These are phyloP conservation scores for Oxyruncus cristatus DNA, from an alignment of 2,113 vertebrate genomes.

Conservation along the genomic window DNA sequence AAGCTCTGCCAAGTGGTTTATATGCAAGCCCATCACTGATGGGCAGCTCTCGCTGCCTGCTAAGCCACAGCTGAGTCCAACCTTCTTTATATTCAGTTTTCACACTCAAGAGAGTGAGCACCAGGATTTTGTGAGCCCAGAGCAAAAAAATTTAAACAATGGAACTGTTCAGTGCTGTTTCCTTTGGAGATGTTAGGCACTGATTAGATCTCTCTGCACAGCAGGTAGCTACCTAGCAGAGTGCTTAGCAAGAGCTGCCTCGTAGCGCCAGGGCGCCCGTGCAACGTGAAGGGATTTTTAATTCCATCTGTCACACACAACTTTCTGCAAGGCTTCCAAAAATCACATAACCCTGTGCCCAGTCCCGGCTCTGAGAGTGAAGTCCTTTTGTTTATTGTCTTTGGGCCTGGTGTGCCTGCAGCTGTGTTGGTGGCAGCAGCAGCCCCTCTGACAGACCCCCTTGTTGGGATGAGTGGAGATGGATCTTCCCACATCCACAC, in stretches of 20 bases:
- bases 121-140: not conserved
- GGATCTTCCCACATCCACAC: not conserved
- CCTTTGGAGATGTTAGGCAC: not conserved
- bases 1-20: not conserved
- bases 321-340: constrained; percentile 48
- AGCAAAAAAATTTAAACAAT: constrained; percentile 3
- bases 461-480: not conserved
- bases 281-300: not conserved
- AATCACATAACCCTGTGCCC: constrained; percentile 55
- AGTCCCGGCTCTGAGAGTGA: not conserved
- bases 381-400: constrained; percentile 65
- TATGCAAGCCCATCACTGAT: not conserved
- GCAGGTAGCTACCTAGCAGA: constrained; percentile 58
- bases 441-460: not conserved
- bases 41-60: not conserved
- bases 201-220: constrained; percentile 59
- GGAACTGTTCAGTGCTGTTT: constrained; percentile 48
- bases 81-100: not conserved
- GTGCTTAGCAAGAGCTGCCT: constrained; percentile 25
- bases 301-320: constrained; percentile 42
- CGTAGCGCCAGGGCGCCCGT: not conserved
- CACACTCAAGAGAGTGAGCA: not conserved
- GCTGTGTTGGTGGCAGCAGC: constrained; percentile 48
- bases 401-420: constrained; percentile 43
- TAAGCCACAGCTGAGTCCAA: not conserved